Base-by-base conservation (phyloP, 2,888 invertebrate species). In the Diogma glabrata region DNA sequence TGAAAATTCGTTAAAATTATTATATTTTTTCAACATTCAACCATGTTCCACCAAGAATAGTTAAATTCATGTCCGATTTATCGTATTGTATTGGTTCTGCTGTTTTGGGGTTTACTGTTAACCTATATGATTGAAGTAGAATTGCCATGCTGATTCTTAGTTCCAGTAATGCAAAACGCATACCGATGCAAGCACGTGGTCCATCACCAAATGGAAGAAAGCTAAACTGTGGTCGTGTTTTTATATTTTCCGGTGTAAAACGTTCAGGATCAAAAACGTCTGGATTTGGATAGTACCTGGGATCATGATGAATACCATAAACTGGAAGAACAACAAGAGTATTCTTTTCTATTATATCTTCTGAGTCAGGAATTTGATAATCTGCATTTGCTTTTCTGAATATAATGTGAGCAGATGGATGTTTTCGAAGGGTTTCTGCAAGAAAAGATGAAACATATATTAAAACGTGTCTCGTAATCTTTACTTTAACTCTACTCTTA, bases 381-480 rank as follows among this genome's bases (percentile, higher is more conserved):
- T 61, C 60, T 53, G 64, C 62, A 12, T 65, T 64, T 50, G 72
- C 73, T 50, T 63, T 55, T 5, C 70, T 62, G 51, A 70, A 70
- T 4, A 72, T 61, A 12, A 67, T 57, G 4, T 70, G 65, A 7
- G 69, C 59, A 2, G 67, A 67, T 1, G 74, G 72, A 54, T 72
- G 71, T 52, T 69, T 67, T 30, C 75, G 63, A 2, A 72, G 46
- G 1, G 67, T 66, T 60, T 70, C 70, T 46, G 16, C 14, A 24
- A 23, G n/a, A n/a, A n/a, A n/a, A n/a, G n/a, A n/a, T n/a, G n/a
- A n/a, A n/a, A n/a, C n/a, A n/a, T n/a, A n/a, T n/a, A n/a, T n/a
- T n/a, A n/a, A n/a, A n/a, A n/a, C n/a, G n/a, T n/a, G n/a, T n/a
- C n/a, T n/a, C n/a, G n/a, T n/a, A n/a, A n/a, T n/a, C n/a, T n/a